Evolutionary conservation across 2,888 invertebrate species (phyloP), one percentile per base, ranked within the genome.

Genomic region (Polyommatus icarus): DNA sequence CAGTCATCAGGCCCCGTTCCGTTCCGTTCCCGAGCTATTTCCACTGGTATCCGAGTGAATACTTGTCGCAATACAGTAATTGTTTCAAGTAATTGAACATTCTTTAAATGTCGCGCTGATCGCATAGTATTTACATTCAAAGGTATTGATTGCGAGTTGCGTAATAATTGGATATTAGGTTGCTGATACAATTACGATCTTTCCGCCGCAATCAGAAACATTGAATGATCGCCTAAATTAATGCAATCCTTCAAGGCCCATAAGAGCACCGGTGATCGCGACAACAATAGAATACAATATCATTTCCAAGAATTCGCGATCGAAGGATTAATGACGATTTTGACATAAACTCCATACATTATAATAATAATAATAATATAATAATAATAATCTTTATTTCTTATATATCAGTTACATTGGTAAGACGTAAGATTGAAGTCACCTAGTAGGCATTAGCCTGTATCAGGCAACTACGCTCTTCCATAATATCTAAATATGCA

Each of bases 21-120:
- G 46, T 5, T 24, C 36, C 46, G 73, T 36, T 36, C 73, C 73
- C 15, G 24, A 75, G 75, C 29, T 29, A 75, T 50, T 73, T 50
- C 50, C 50, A 20, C 46, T 24, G 75, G 75, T 50, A 54, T 54
- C 29, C 24, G 67, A 67, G 29, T 67, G 15, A 50, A 75, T 29
- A 54, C 12, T 46, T 40, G 24, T 73, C 75, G 75, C 50, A 46
- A 54, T 50, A 75, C 29, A 75, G 24, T 18, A 20, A 75, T 75
- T 75, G 75, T 75, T 54, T 24, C 75, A 18, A 46, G 12, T 75
- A 50, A 75, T 75, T 75, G 54, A 18, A 75, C 75, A 75, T 75
- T 75, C 50, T 50, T 50, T 29, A 50, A 15, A 54, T 75, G 50
- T 75, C 29, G 67, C 5, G 6, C 29, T 29, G 67, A 67, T 67